phyloP scores from a whole-genome alignment of 2,888 invertebrate species.

The Amiota mariae region DNA sequence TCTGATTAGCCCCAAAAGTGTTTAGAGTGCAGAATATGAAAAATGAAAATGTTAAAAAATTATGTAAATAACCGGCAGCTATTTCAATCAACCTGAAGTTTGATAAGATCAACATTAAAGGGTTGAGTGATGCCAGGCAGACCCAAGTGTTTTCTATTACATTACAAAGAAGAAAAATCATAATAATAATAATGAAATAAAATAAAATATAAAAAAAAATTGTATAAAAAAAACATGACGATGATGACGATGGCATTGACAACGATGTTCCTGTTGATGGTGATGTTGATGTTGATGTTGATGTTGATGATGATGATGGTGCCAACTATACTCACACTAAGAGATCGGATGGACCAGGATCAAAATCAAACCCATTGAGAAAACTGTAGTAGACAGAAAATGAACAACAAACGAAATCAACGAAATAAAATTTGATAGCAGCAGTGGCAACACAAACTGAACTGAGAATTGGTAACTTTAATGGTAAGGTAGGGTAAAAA shows the following conservation, averaged over 20 bases:
- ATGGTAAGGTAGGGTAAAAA: background rate
- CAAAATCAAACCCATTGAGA: conserved; percentile 5
- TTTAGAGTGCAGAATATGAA: background rate
- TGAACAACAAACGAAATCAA: conserved; percentile 29
- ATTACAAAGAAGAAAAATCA: conserved; percentile 47
- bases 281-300: background rate
- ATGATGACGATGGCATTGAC: conserved; percentile 11
- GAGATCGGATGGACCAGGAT: background rate
- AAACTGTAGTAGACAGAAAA: conserved; percentile 6
- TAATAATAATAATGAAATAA: too few species aligned
- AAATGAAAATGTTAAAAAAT: conserved; percentile 43
- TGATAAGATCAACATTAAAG: background rate
- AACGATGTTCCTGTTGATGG: background rate
- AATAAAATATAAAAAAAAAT: conserved; percentile 19
- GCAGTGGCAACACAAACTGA: background rate
- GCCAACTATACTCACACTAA: background rate
- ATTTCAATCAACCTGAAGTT: conserved; percentile 60
- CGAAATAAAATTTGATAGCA: conserved; percentile 28
- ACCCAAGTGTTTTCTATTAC: background rate
- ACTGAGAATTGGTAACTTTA: too few species aligned
- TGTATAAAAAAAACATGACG: background rate
- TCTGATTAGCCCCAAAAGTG: background rate
- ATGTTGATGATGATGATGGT: background rate
- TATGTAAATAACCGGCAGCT: conserved; percentile 65
- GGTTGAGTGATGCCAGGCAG: background rate